phyloP scores from a whole-genome alignment of 2,113 vertebrate species.

The Xiphophorus maculatus region DNA sequence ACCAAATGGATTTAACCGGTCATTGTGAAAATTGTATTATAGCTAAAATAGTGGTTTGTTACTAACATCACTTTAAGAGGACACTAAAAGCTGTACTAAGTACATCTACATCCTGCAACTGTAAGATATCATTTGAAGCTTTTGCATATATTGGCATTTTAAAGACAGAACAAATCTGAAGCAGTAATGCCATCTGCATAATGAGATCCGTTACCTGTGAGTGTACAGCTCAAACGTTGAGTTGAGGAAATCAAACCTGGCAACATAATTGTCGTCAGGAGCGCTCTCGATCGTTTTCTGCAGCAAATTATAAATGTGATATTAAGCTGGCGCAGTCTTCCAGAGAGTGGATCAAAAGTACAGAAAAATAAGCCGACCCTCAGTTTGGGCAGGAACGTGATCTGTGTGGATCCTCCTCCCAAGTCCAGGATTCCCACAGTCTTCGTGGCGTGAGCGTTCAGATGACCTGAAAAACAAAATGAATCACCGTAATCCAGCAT shows the following conservation, averaged over 20 bases:
- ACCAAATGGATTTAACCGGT: slow-evolving; percentile 7
- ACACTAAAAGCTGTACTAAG: slow-evolving; percentile 2
- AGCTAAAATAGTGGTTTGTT: slow-evolving; percentile 24
- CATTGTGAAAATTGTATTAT: slow-evolving; percentile 19
- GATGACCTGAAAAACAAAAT: slow-evolving; percentile 84
- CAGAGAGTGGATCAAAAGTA: too few species aligned
- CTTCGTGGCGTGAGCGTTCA: slow-evolving; percentile 77
- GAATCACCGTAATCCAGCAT: slow-evolving; percentile 35
- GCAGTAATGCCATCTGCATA: neutral
- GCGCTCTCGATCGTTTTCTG: slow-evolving; percentile 88
- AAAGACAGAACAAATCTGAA: neutral
- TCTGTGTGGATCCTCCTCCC: slow-evolving; percentile 96
- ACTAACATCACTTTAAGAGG: slow-evolving; percentile 13
- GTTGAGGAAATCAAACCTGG: slow-evolving; percentile 91
- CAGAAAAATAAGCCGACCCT: slow-evolving; percentile 79
- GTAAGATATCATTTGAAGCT: neutral
- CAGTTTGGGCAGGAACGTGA: slow-evolving; percentile 91
- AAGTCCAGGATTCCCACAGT: slow-evolving; percentile 93
- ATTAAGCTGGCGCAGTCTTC: neutral
- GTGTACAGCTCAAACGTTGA: slow-evolving; percentile 91
- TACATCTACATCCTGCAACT: neutral
- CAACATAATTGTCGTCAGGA: slow-evolving; percentile 82
- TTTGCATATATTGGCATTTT: neutral
- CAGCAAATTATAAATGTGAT: slow-evolving; percentile 5
- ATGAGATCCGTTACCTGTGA: slow-evolving; percentile 83